These are phyloP conservation scores for Sericinus montela DNA, from an alignment of 2,888 invertebrate genomes.

Conservation along the genomic window DNA sequence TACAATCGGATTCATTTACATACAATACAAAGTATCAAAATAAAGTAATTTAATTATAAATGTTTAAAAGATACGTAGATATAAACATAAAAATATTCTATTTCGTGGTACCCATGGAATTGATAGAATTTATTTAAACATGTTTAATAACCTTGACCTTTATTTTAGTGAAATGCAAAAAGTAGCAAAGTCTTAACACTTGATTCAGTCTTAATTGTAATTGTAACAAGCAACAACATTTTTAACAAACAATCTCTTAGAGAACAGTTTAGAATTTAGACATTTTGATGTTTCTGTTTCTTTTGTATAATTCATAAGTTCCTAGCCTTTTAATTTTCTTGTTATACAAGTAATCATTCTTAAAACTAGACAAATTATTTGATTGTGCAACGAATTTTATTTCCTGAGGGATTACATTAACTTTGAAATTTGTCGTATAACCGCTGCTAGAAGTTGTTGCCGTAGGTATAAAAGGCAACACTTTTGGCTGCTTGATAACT, in stretches of 20 bases:
- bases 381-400: conserved; percentile 55
- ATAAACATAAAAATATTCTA: not conserved
- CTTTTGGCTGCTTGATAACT: conserved; percentile 48
- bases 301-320: conserved; percentile 57
- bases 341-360: conserved; percentile 46
- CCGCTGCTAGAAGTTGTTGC: conserved; percentile 57
- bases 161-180: not conserved
- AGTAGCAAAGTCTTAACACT: not conserved
- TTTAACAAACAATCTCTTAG: not conserved
- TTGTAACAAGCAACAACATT: conserved; percentile 12
- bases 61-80: not conserved
- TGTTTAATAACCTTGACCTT: too few species aligned
- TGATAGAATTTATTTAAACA: too few species aligned
- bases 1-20: too few species aligned
- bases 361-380: conserved; percentile 46
- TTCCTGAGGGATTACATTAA: conserved; percentile 52
- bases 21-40: not conserved
- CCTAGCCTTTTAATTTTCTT: conserved; percentile 54
- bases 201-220: not conserved
- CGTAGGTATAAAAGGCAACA: conserved; percentile 60
- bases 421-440: conserved; percentile 63
- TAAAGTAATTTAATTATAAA: not conserved
- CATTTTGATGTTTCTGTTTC: conserved; percentile 51
- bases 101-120: too few species aligned
- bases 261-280: conserved; percentile 52